Base-by-base conservation (phyloP, 2,888 invertebrate species). In the Altica lythri region DNA sequence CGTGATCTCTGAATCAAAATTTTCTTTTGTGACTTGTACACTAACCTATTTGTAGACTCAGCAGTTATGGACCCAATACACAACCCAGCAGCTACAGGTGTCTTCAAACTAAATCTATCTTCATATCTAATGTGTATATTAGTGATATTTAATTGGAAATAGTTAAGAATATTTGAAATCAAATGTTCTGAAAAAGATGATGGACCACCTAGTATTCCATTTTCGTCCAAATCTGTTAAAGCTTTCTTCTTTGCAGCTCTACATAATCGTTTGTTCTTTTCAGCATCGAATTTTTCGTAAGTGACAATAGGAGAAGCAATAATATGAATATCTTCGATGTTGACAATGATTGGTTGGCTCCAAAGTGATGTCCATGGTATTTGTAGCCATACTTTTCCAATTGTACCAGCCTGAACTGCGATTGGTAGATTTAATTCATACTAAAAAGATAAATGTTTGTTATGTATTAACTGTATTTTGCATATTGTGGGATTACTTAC, bases 81-180 rank as follows among this genome's bases (percentile, higher is more conserved):
- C 19, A 91, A 69, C 1, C 92, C 92, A 69, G 86, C 87, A 0
- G 89, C 86, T 64, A 90, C 77, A 2, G 88, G 84, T 9, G 80
- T 80, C 55, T 83, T 82, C 38, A 83, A 84, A 59, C 85, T 83
- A 60, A 86, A 80, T 4, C 82, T 81, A 70, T 92, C 91, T 72
- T 92, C 92, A 68, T 90, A 92, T 59, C 92, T 80, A 53, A 92
- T 80, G 74, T 92, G 92, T 37, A 92, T 82, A 72, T 90, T 89
- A 56, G 85, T 83, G 17, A 92, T 80, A 54, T 85, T 87, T 53
- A 92, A 83, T 78, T 91, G 90, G 37, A 92, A 79, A 72, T 89
- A 90, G 72, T 90, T 90, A 62, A 90, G 81, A 10, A 91, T 83
- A 19, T 88, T 89, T 13, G 89, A 86, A 60, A 88, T 80, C 43